Evolutionary conservation across 2,888 invertebrate species (phyloP), one percentile per base, ranked within the genome.

Genomic region (Lagria hirta): DNA sequence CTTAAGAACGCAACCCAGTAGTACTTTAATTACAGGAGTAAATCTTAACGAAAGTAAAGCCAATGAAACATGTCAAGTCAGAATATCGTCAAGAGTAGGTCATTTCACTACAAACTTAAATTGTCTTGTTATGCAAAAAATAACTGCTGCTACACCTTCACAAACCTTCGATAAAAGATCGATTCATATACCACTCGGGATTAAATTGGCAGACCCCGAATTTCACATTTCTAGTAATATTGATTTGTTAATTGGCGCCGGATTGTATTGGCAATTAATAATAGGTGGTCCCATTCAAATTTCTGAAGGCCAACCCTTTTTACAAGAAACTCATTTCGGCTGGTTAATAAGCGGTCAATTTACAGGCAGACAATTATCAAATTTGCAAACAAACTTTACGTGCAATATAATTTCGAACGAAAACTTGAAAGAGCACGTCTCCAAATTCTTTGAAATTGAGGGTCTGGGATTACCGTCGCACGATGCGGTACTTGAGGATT

Each of bases 261-360:
- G 4, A 7, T 8, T 7, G 4, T 6, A 7, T 24, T 24, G 8
- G 6, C 7, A 10, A 7, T 6, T 10, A 7, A 7, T 24, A 6
- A 24, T 8, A 6, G 24, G 24, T 24, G 24, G 8, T 6, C 8
- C 24, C 5, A 4, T 24, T 4, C 8, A 4, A 8, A 5, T 24
- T 6, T 4, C 4, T 4, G 6, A 6, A 5, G 8, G 8, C 5
- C 24, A 6, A 24, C 24, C 24, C n/a, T 4, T 7, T 8, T 6
- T 24, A 24, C 24, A 24, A 6, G 24, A 24, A 24, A 24, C 6
- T 7, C 5, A 24, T 7, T 24, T 24, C 6, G 24, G 24, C 8
- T 24, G 24, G 24, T 7, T 24, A 4, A 24, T 24, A 7, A 8
- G 6, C 5, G 24, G 24, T 24, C 6, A 24, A 24, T 24, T 24